Percentiles rank a stretch among this genome's conserved stretches.
Conservation (phyloP, 2,113 vertebrate species). For the Clupea harengus region DNA sequence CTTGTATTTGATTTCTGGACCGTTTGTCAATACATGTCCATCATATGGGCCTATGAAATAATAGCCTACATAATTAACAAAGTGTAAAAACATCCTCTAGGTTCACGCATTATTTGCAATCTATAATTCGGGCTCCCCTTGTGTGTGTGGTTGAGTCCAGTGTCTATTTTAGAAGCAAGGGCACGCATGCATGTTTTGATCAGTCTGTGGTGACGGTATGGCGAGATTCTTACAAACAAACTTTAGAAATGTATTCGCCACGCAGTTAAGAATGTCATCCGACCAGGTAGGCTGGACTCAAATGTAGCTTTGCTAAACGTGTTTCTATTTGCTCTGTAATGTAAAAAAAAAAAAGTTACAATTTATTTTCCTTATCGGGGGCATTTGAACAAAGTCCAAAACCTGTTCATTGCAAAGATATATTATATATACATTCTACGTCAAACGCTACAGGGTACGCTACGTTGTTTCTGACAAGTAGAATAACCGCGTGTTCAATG, state of each 20-base stretch:
- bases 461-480: too few relatives aligned
- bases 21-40: neutral
- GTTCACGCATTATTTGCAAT: conserved; percentile 51
- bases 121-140: conserved; percentile 38
- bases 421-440: too few relatives aligned
- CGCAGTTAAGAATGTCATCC: conserved; percentile 71
- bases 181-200: conserved; percentile 29
- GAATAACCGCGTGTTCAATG: too few relatives aligned
- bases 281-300: conserved; percentile 65
- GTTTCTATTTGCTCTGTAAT: too few relatives aligned
- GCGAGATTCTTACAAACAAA: conserved; percentile 62
- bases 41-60: neutral
- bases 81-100: neutral
- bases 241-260: conserved; percentile 56
- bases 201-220: conserved; percentile 51
- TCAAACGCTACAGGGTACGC: too few relatives aligned
- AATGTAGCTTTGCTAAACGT: too few relatives aligned
- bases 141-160: neutral
- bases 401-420: too few relatives aligned
- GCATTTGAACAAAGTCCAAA: too few relatives aligned
- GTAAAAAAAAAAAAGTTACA: too few relatives aligned
- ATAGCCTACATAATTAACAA: neutral
- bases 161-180: conserved; percentile 54
- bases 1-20: neutral
- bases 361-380: neutral